These are phyloP conservation scores for Pseudomugil tenellus DNA, from an alignment of 2,797 vertebrate genomes.

Conservation along the genomic window DNA sequence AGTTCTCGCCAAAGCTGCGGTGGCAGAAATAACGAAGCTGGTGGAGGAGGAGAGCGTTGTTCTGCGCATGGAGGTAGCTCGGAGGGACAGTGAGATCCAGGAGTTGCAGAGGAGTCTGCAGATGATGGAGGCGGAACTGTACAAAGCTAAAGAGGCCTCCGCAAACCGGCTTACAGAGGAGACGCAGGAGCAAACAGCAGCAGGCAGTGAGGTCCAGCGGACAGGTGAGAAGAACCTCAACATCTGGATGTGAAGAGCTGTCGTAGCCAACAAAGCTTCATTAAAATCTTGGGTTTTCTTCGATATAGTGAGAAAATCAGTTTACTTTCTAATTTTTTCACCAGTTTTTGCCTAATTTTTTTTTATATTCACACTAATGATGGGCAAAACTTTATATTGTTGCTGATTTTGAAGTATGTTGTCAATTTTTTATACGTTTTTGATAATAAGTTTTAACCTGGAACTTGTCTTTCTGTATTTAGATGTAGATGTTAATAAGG, in stretches of 20 bases:
- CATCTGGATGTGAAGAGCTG: too few species aligned
- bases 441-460: too few species aligned
- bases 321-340: neutral
- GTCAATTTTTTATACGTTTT: too few species aligned
- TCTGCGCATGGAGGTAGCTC: conserved; percentile 73
- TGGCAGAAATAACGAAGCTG: conserved; percentile 80
- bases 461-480: too few species aligned
- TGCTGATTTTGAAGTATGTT: too few species aligned
- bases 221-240: conserved; percentile 37
- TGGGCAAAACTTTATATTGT: too few species aligned
- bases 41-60: conserved; percentile 70
- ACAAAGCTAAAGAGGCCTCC: conserved; percentile 53
- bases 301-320: rapidly evolving
- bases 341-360: too few species aligned
- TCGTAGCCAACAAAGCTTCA: neutral
- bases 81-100: conserved; percentile 74
- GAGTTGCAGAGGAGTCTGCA: conserved; percentile 71
- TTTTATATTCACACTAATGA: too few species aligned
- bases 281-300: neutral
- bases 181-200: neutral
- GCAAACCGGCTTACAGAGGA: conserved; percentile 10
- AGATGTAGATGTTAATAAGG: too few species aligned
- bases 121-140: conserved; percentile 70
- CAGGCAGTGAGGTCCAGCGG: neutral
- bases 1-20: conserved; percentile 77